Evolutionary conservation across 1,140 invertebrate genomes (phyloP).

Genomic region (Andrena cerasifolii): DNA sequence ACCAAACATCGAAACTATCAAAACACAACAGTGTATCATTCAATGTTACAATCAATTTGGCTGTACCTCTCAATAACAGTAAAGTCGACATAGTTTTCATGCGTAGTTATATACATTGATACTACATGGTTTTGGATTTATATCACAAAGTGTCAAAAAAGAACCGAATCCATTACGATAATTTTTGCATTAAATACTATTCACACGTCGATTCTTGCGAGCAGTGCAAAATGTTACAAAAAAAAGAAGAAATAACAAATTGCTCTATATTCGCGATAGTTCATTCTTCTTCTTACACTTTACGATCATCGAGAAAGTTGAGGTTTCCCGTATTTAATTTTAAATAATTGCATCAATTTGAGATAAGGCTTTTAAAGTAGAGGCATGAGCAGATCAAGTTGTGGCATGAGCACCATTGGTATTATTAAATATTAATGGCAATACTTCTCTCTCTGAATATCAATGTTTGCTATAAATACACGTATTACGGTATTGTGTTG

Average conservation of each 20-base stretch:
- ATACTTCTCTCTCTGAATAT: conserved; percentile 21
- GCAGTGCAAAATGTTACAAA: conserved; percentile 26
- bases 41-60: conserved; percentile 78
- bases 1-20: conserved; percentile 76
- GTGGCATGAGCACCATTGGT: conserved; percentile 21
- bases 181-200: conserved; percentile 10
- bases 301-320: background rate
- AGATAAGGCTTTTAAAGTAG: conserved; percentile 12
- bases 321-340: background rate
- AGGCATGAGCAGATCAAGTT: no score
- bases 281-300: background rate
- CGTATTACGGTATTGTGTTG: conserved; percentile 24
- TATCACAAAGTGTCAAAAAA: conserved; percentile 22
- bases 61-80: conserved; percentile 49
- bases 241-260: background rate
- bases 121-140: conserved; percentile 3
- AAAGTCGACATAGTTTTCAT: background rate
- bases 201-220: background rate
- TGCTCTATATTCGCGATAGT: background rate
- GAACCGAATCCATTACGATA: background rate
- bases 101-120: background rate
- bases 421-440: conserved; percentile 1
- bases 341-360: background rate
- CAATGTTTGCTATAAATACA: conserved; percentile 28
- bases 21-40: conserved; percentile 80